Base-by-base conservation (phyloP, 2,888 invertebrate genomes). In the Cartodere bifasciata region DNA sequence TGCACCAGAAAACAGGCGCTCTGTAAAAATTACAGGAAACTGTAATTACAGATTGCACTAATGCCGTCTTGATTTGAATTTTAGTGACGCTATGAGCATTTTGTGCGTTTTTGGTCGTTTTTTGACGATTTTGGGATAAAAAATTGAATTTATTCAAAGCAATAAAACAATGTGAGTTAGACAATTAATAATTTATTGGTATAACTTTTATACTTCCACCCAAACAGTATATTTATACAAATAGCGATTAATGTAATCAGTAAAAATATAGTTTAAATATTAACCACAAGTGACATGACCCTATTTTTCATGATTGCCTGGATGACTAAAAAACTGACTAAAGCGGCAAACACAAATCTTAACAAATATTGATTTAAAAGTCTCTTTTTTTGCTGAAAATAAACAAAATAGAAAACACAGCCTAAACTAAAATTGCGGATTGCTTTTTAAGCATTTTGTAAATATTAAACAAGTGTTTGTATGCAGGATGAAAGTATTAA, bases 171-270 rank as follows among this genome's bases (percentile, higher is more conserved):
- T 30, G 16, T 7, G 14, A 11, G 17, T 31, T 21, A 31, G 13
- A 22, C 31, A 36, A 31, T 37, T 41, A 41, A 37, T 41, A 39
- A 47, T 47, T 49, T 49, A 48, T 46, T 48, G 49, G 51, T 52
- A 54, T 53, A 53, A 53, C 40, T 31, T 30, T 50, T 58, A 56
- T 59, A 57, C 60, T 60, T 58, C 60, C 60, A 60, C 60, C 56
- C 58, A 55, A 54, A 55, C 59, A 60, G n/a, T n/a, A n/a, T n/a
- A n/a, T n/a, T 58, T 52, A 61, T 56, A 62, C 60, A 63, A 55
- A 58, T 56, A n/a, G 60, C 63, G 65, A 65, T 64, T 64, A 65
- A 65, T 65, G 61, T 65, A 65, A 65, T 64, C 65, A 62, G 57
- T 60, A 61, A 56, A 59, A 56, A 47, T n/a, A 55, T 48, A 53